These are phyloP conservation scores for Archilochus colubris DNA, from an alignment of 2,113 vertebrate species.

Conservation along the genomic window DNA sequence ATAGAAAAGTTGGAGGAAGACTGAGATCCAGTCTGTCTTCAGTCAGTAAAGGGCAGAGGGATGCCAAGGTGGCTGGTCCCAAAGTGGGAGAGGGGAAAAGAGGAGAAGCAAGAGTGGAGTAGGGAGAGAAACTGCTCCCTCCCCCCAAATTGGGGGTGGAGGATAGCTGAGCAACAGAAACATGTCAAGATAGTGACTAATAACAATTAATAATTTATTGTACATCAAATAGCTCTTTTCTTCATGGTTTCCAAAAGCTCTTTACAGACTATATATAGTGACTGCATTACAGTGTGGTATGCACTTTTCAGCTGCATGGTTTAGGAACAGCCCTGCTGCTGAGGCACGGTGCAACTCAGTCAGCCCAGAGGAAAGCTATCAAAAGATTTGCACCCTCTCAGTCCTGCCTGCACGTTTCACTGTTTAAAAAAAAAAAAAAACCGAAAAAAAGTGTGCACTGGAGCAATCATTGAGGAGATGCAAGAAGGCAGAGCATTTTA, in stretches of 20 bases:
- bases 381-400: background rate
- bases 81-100: background rate
- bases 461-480: background rate
- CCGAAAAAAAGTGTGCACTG: background rate
- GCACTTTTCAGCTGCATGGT: constrained; percentile 38
- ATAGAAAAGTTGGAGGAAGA: background rate
- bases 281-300: constrained; percentile 59
- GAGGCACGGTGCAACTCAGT: background rate
- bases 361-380: background rate
- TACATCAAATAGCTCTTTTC: constrained; percentile 62
- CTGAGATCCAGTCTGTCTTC: background rate
- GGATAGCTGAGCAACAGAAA: constrained; percentile 29
- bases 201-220: constrained; percentile 71
- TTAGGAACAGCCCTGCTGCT: constrained; percentile 17
- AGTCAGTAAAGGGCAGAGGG: background rate
- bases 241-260: constrained; percentile 67
- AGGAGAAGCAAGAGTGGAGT: background rate
- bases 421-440: background rate
- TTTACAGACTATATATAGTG: constrained; percentile 63
- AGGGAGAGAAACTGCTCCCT: background rate
- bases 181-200: constrained; percentile 53
- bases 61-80: background rate
- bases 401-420: background rate
- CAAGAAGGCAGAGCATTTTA: background rate
- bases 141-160: background rate